These are phyloP conservation scores for Enteromius unitaeniatus DNA, from an alignment of 2,797 vertebrate genomes.

Conservation along the genomic window DNA sequence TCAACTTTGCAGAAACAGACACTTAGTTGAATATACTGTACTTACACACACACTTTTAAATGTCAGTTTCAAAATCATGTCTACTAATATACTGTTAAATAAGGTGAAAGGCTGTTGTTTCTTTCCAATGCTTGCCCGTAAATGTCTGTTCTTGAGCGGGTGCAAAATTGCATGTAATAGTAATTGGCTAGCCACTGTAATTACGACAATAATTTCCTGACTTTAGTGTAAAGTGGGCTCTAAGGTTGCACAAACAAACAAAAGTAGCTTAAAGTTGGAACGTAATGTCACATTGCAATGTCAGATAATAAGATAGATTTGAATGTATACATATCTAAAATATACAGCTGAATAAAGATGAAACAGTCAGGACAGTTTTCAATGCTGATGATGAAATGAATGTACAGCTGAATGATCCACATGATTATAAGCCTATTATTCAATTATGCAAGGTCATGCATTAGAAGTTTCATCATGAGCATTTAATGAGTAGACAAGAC, in stretches of 20 bases:
- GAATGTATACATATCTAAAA: background rate
- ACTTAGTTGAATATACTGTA: background rate
- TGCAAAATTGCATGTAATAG: background rate
- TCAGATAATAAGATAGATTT: background rate
- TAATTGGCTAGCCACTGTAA: background rate
- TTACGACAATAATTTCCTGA: background rate
- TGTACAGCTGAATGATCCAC: slow-evolving; percentile 11
- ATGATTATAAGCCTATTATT: slow-evolving; percentile 6
- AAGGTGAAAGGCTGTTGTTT: background rate
- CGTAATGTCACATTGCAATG: background rate
- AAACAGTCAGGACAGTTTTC: background rate
- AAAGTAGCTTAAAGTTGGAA: background rate
- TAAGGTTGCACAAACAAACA: background rate
- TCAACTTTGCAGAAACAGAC: background rate
- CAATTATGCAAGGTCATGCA: background rate
- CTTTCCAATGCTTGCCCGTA: background rate
- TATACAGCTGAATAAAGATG: background rate
- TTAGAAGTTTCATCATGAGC: slow-evolving; percentile 18
- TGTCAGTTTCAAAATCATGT: background rate
- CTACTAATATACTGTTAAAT: background rate
- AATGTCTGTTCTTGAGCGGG: background rate
- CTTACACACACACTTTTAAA: background rate
- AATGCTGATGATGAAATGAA: background rate
- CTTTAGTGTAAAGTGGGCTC: background rate
- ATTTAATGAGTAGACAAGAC: background rate